Conservation (phyloP, 2,797 vertebrate genomes). For the Epinephelus malabaricus region DNA sequence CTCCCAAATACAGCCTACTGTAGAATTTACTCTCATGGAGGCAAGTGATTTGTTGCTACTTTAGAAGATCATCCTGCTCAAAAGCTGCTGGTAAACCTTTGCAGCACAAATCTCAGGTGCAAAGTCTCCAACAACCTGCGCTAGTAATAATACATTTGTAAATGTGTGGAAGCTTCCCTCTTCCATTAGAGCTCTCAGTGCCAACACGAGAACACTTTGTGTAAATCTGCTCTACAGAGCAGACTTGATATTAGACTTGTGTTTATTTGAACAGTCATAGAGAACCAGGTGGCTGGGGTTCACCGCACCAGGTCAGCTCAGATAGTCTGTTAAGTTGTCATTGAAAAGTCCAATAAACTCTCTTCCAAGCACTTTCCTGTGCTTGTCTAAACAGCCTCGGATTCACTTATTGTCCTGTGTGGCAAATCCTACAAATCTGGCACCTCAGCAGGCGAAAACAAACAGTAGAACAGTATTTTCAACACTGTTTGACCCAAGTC, state of each 20-base stretch:
- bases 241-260: conserved; percentile 45
- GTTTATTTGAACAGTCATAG: conserved; percentile 52
- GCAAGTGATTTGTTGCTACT: conserved; percentile 2
- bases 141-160: conserved; percentile 26
- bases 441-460: conserved; percentile 60
- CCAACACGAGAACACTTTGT: conserved; percentile 30
- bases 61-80: not conserved
- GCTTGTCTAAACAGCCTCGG: conserved; percentile 50
- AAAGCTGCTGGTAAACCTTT: not conserved
- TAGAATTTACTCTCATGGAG: not conserved
- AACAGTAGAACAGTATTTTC: conserved; percentile 66
- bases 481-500: conserved; percentile 67
- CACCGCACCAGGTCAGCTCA: conserved; percentile 58
- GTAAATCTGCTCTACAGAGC: conserved; percentile 36
- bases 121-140: conserved; percentile 4
- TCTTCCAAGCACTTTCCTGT: conserved; percentile 59
- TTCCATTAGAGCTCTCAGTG: conserved; percentile 19
- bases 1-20: not conserved
- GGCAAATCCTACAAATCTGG: conserved; percentile 61
- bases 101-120: conserved; percentile 11
- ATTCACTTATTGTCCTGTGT: conserved; percentile 54
- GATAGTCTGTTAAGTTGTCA: conserved; percentile 56
- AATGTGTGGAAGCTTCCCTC: conserved; percentile 23
- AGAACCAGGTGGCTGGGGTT: conserved; percentile 59
- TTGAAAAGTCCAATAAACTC: conserved; percentile 59